These are phyloP conservation scores for Microplitis demolitor DNA, from an alignment of 1,140 invertebrate species.

Conservation along the genomic window DNA sequence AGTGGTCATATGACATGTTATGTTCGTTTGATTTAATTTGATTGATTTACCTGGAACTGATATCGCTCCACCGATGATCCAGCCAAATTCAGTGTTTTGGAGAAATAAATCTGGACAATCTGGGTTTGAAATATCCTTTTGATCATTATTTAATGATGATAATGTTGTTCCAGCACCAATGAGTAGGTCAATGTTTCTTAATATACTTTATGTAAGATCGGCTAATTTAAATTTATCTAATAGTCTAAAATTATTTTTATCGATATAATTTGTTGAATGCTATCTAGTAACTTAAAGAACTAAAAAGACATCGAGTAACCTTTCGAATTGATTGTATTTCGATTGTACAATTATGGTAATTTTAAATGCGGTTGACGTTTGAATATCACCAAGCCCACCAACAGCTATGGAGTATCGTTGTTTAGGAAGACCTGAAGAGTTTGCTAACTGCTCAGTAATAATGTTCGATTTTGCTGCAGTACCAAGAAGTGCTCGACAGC, in stretches of 20 bases:
- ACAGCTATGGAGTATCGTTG: not conserved
- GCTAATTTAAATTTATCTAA: no score
- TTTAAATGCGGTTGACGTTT: not conserved
- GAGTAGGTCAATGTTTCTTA: slow-evolving; percentile 9
- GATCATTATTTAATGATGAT: slow-evolving; percentile 11
- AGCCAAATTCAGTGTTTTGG: slow-evolving; percentile 21
- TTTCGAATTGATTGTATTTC: not conserved
- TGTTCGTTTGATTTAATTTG: not conserved
- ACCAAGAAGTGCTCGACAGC: not conserved
- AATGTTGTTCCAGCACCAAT: slow-evolving; percentile 16
- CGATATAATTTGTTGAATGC: not conserved
- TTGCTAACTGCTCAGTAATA: not conserved
- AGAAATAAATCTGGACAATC: slow-evolving; percentile 10
- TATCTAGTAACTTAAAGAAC: not conserved
- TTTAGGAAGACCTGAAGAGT: not conserved
- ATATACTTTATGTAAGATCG: no score
- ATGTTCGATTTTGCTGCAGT: not conserved
- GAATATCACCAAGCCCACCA: not conserved
- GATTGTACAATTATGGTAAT: slow-evolving; percentile 1
- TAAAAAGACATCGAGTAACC: slow-evolving; percentile 1
- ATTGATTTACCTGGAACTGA: no score
- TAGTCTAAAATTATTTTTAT: no score
- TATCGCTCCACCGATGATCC: slow-evolving; percentile 21
- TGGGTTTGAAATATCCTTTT: slow-evolving; percentile 1
- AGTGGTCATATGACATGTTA: not conserved